Percentiles rank a stretch among this genome's conserved stretches.
These are phyloP conservation scores for Limnephilus auricula DNA, from an alignment of 2,888 invertebrate genomes.

Conservation along the genomic window DNA sequence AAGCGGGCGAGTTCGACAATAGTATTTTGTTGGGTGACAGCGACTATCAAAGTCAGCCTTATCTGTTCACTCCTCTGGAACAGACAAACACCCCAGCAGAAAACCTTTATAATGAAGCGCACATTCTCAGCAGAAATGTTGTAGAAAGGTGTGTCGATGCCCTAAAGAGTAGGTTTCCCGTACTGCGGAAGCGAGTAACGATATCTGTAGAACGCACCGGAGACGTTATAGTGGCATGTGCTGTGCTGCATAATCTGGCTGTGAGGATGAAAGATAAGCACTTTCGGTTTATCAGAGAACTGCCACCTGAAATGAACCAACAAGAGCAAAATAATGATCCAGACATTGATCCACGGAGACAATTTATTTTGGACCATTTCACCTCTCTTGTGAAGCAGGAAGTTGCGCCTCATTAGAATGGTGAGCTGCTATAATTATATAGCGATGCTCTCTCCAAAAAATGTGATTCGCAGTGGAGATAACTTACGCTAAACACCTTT, in stretches of 20 bases:
- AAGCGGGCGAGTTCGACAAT: background rate
- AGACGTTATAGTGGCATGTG: background rate
- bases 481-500: no score
- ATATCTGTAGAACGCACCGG: background rate
- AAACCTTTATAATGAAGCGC: conserved; percentile 23
- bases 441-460: no score
- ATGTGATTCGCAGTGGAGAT: no score
- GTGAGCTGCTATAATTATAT: no score
- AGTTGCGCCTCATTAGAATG: no score
- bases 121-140: background rate
- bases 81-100: conserved; percentile 3
- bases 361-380: background rate
- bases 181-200: conserved; percentile 22
- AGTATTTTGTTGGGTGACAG: background rate
- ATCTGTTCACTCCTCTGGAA: conserved; percentile 3
- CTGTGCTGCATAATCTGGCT: conserved; percentile 2
- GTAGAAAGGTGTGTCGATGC: conserved; percentile 4
- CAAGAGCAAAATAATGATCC: background rate
- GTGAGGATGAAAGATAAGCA: background rate
- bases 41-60: conserved; percentile 10
- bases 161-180: conserved; percentile 20
- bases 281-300: background rate
- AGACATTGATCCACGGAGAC: background rate
- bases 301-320: no score
- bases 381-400: background rate